Evolutionary conservation across 2,113 vertebrate species (phyloP).

Genomic region (Bos indicus): DNA sequence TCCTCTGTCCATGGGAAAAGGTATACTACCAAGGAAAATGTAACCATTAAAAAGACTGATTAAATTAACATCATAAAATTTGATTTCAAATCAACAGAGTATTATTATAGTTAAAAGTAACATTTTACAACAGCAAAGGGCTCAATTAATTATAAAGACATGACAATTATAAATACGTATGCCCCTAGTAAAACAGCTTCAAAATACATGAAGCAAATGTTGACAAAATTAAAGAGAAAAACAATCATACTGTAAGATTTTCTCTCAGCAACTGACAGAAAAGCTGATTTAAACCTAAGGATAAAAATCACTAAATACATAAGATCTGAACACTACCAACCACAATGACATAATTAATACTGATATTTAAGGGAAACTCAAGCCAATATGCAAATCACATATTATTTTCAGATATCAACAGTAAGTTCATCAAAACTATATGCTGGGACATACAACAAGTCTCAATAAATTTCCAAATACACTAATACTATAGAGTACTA

Average conservation of each 20-base stretch:
- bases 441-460: neutral
- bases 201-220: neutral
- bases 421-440: neutral
- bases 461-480: neutral
- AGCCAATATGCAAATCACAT: neutral
- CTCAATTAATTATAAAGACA: neutral
- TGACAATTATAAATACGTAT: neutral
- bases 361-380: neutral
- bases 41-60: neutral
- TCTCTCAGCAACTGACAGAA: neutral
- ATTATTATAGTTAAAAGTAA: neutral
- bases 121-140: neutral
- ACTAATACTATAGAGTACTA: neutral
- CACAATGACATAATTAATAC: neutral
- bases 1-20: neutral
- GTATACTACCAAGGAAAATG: neutral
- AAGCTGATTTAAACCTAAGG: neutral
- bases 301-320: conserved; percentile 17
- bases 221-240: neutral
- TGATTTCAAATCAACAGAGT: neutral
- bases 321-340: neutral
- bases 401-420: neutral
- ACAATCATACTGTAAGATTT: neutral
- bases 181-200: neutral
- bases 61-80: conserved; percentile 5